These are phyloP conservation scores for Epinephelus moara DNA, from an alignment of 2,113 vertebrate genomes.

Conservation along the genomic window DNA sequence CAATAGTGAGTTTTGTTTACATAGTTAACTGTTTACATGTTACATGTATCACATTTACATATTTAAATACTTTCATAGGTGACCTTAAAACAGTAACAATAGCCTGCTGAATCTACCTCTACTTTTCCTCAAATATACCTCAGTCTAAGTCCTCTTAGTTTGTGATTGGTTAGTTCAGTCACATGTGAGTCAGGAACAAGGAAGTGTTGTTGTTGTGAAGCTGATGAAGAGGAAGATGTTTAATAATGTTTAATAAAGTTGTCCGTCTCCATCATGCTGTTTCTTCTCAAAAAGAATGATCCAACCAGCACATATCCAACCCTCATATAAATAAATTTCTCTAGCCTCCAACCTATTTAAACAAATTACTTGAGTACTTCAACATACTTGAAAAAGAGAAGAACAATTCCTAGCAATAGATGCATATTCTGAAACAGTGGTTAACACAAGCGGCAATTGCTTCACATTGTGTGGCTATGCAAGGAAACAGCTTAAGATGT, in stretches of 20 bases:
- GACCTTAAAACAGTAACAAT: too few species aligned
- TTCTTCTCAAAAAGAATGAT: background rate
- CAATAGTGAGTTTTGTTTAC: too few species aligned
- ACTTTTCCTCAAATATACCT: background rate
- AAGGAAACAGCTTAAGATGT: background rate
- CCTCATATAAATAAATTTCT: background rate
- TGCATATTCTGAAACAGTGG: background rate
- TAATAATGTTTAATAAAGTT: background rate
- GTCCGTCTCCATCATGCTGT: background rate
- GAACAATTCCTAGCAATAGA: background rate
- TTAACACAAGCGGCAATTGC: background rate
- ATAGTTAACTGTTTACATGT: too few species aligned
- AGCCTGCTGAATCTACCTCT: background rate
- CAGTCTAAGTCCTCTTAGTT: background rate
- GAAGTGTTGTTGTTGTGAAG: constrained; percentile 1
- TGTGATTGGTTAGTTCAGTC: background rate
- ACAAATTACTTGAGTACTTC: background rate
- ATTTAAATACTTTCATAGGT: background rate
- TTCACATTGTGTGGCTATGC: background rate
- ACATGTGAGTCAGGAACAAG: background rate
- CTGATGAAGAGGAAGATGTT: background rate
- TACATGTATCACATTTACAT: background rate
- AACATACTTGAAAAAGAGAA: background rate
- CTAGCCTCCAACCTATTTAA: background rate
- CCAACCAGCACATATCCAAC: too few species aligned